Evolutionary conservation across 2,797 vertebrate genomes (phyloP).

Genomic region (Centropyge bicolor): DNA sequence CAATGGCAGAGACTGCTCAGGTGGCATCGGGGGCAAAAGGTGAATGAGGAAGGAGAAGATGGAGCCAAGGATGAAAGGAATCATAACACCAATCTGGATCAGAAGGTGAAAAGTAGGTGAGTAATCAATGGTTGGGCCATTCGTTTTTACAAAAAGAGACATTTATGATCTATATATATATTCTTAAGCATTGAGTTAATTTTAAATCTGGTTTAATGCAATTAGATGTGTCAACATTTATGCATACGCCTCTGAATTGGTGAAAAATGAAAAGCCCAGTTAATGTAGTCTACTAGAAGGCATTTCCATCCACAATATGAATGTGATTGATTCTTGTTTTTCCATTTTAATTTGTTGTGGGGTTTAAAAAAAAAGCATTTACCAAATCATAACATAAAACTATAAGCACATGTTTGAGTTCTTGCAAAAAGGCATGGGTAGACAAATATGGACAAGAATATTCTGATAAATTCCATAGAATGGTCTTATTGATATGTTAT

Average conservation of each 20-base stretch:
- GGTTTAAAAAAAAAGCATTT: neutral
- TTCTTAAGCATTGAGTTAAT: neutral
- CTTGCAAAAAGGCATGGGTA: neutral
- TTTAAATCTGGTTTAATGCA: neutral
- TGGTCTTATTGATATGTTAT: neutral
- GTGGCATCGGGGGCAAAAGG: conserved; percentile 70
- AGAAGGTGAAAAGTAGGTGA: conserved; percentile 79
- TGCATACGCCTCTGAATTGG: neutral
- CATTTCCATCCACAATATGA: neutral
- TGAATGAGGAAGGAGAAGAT: conserved; percentile 47
- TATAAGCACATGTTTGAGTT: too few relatives aligned
- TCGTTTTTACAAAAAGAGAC: neutral
- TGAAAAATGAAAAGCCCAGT: neutral
- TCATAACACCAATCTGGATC: conserved; percentile 27
- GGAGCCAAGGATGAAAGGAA: conserved; percentile 61
- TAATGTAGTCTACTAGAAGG: neutral
- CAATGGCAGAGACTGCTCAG: conserved; percentile 78
- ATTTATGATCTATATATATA: neutral
- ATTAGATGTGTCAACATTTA: neutral
- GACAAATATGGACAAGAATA: neutral
- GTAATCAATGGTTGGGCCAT: conserved; percentile 44
- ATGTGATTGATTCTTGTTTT: neutral
- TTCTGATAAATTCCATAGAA: neutral
- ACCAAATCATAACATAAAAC: neutral
- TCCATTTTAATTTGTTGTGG: neutral